Conservation (phyloP, 2,113 vertebrate genomes). For the Dromas ardeola region DNA sequence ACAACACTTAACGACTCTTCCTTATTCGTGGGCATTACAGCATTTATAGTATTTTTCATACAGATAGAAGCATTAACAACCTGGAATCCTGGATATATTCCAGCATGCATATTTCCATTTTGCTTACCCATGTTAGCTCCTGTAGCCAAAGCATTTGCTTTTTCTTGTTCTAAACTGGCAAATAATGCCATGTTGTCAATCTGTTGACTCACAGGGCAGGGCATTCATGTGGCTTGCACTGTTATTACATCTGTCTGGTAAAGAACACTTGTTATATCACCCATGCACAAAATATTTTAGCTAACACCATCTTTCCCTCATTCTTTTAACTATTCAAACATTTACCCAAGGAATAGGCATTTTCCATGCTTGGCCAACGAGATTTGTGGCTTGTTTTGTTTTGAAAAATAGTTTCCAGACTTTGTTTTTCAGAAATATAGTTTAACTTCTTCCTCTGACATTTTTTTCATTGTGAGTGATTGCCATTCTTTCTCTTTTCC, state of each 20-base stretch:
- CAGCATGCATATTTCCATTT: neutral
- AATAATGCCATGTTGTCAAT: neutral
- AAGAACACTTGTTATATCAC: neutral
- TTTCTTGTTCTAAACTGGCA: neutral
- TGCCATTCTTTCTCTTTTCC: neutral
- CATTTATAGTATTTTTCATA: neutral
- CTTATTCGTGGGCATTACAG: neutral
- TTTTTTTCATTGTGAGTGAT: neutral
- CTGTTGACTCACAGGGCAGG: slow-evolving; percentile 20
- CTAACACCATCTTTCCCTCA: neutral
- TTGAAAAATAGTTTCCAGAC: neutral
- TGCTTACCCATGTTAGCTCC: neutral
- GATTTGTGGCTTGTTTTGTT: neutral
- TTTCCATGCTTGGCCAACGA: neutral
- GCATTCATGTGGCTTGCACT: neutral
- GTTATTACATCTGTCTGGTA: neutral
- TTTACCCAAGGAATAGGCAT: slow-evolving; percentile 23
- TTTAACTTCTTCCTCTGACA: neutral
- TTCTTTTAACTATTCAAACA: slow-evolving; percentile 27
- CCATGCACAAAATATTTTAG: neutral
- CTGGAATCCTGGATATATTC: neutral
- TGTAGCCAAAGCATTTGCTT: neutral
- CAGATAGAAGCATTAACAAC: neutral
- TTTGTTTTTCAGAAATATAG: neutral
- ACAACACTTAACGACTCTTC: neutral